Base-by-base conservation (phyloP, 2,113 vertebrate species). In the Parus major region DNA sequence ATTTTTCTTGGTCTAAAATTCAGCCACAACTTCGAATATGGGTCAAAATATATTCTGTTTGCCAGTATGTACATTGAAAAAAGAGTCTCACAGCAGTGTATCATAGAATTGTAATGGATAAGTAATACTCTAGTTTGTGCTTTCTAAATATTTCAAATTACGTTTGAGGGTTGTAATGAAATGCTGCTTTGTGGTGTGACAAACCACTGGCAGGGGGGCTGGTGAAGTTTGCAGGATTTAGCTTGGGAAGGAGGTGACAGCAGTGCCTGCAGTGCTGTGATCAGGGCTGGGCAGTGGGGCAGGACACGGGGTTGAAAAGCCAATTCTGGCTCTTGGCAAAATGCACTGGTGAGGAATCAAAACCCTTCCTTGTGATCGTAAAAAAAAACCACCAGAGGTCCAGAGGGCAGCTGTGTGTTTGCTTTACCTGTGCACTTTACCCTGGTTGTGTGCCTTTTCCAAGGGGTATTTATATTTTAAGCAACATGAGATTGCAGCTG, bases 391-490 rank as follows among this genome's bases (percentile, higher is more conserved):
- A 1, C 8, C 80, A 56, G 60, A 12, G 41, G 64, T 79, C 29
- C 46, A 49, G 90, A 76, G 71, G 66, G 35, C 42, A 25, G 28
- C 29, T 35, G 17, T 10, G 7, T 86, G 79, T 93, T 94, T 93
- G 91, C 64, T 87, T 49, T 85, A 35, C 71, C 66, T 80, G 46
- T 90, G 93, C 63, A 55, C 93, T 94, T 95, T 92, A 35, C 78
- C 84, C 91, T 66, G 29, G 31, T 13, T 55, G 18, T 52, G 63
- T 82, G 82, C 41, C 82, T 91, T 91, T 82, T 61, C 78, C 75
- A 33, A 72, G 20, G 2, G 15, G n/a, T 70, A 65, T 95, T 89
- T 76, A 28, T 90, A 44, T 91, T 92, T 90, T 47, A 39, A 77
- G 93, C 82, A 88, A 66, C 19, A 1, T 2, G 75, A 87, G 81